Base-by-base conservation (phyloP, 37 sponge, comb jelly and placozoan genomes). In the Halisarca cf. caerulea region DNA sequence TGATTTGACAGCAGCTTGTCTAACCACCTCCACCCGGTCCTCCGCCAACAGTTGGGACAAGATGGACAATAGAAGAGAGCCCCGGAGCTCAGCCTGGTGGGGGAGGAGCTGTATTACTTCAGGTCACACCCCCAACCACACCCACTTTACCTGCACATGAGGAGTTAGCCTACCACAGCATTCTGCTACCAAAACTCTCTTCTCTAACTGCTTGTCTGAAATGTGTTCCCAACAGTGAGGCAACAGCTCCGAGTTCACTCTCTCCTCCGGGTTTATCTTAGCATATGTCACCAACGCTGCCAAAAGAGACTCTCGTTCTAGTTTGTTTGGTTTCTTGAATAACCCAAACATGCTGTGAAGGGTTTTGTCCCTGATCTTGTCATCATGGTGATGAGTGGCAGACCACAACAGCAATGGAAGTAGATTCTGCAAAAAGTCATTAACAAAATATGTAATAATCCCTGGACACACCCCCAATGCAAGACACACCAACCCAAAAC, bases 151-250 rank as follows among this genome's bases (percentile, higher is more conserved):
- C 2, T 93, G 89, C 7, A 92, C 80, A 83, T 95, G 88, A 28
- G 96, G 91, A 28, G 91, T 86, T 21, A 95, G 87, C 3, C 81
- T 83, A 11, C 93, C 96, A 87, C 96, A 95, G 17, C 88, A 85
- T 83, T 95, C 96, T 24, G 91, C 93, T 32, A 93, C 96, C 33
- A 95, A 84, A 21, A 95, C 81, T n/a, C 96, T 66, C 60, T 91
- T 85, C 85, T 92, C 93, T 47, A 55, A 78, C 62, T 83, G 80
- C 79, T 93, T 92, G 84, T 95, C 82, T 43, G 71, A 62, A 42
- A 95, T 87, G 84, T 95, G 98, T 79, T 93, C 90, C 95, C 93
- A 97, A 42, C 94, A 89, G 85, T 97, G 98, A 8, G 95, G 95
- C 57, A 97, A 78, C 6, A 97, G 90, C 87, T 97, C 98, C 5